Evolutionary conservation across 2,888 invertebrate genomes (phyloP).

Genomic region (Rhodophaea formosa): DNA sequence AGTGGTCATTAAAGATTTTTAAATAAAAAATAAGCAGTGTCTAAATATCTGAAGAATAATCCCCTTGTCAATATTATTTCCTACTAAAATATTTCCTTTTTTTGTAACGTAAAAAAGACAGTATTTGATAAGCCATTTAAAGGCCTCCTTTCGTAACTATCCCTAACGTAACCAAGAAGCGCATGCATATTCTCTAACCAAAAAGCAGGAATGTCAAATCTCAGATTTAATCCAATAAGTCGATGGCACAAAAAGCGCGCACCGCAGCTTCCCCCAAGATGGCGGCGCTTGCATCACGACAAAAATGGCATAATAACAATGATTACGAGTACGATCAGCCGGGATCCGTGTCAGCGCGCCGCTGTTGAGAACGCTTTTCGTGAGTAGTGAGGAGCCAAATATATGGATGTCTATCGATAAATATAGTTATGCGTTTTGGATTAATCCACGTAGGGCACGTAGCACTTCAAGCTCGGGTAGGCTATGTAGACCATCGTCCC

Average conservation of each 20-base stretch:
- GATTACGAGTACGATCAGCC: constrained; percentile 41
- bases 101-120: too few species aligned
- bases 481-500: too few species aligned
- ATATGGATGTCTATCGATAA: neutral
- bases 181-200: neutral
- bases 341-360: constrained; percentile 53
- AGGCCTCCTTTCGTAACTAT: too few species aligned
- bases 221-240: constrained; percentile 7
- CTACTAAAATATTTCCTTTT: too few species aligned
- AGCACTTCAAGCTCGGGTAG: too few species aligned
- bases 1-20: too few species aligned
- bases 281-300: constrained; percentile 47
- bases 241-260: constrained; percentile 39
- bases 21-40: too few species aligned
- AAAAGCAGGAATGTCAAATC: constrained; percentile 8
- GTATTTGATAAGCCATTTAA: too few species aligned
- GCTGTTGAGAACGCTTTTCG: constrained; percentile 42
- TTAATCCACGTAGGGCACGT: too few species aligned
- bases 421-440: too few species aligned
- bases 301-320: constrained; percentile 55
- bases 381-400: constrained; percentile 37
- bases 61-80: too few species aligned
- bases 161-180: neutral
- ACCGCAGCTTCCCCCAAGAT: constrained; percentile 50
- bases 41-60: too few species aligned